These are phyloP conservation scores for Sebastes itinus DNA, from an alignment of 2,797 vertebrate genomes.

Conservation along the genomic window DNA sequence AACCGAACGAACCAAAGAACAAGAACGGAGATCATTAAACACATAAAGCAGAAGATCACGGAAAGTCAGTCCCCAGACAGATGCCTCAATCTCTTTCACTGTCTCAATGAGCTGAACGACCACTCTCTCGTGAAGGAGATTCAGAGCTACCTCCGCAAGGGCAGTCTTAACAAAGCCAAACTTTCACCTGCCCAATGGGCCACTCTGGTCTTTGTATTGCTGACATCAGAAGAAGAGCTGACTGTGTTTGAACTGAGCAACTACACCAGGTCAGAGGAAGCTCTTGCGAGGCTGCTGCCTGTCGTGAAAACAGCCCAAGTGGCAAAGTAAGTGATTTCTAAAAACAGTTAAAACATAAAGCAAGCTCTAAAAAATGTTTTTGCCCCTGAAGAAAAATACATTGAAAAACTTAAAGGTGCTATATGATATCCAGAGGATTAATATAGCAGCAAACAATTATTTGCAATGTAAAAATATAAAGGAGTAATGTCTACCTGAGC, in stretches of 20 bases:
- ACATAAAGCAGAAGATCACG: conserved; percentile 71
- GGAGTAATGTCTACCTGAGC: no score
- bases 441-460: no score
- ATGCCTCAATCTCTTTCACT: conserved; percentile 75
- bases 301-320: conserved; percentile 64
- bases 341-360: background rate
- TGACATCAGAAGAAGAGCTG: conserved; percentile 72
- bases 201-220: conserved; percentile 68
- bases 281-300: conserved; percentile 65
- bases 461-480: no score
- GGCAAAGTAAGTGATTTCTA: conserved; percentile 63
- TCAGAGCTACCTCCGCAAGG: conserved; percentile 56
- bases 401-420: no score
- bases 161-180: conserved; percentile 31
- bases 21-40: conserved; percentile 47
- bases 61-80: conserved; percentile 45
- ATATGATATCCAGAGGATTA: no score
- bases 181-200: conserved; percentile 72
- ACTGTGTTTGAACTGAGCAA: conserved; percentile 65
- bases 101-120: conserved; percentile 73
- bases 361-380: background rate
- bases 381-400: fast-evolving
- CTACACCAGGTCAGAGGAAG: conserved; percentile 70
- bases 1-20: conserved; percentile 46
- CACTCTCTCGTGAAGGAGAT: conserved; percentile 68